phyloP scores from a whole-genome alignment of 64 coral and sea anemone genomes.

The Stichodactyla helianthus region DNA sequence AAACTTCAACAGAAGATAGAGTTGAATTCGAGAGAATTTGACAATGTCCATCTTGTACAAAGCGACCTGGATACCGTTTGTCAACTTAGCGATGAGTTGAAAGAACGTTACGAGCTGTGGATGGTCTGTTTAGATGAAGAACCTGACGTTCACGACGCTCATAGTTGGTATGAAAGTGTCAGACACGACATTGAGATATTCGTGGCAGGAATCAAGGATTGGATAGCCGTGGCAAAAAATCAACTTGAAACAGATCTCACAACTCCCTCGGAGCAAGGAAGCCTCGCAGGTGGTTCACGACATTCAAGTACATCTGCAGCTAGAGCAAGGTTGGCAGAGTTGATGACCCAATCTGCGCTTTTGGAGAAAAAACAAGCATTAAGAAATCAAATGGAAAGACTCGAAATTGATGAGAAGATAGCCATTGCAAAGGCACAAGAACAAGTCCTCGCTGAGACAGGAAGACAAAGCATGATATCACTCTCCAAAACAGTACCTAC shows the following conservation, averaged over 20 bases:
- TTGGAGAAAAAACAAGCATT: conserved; percentile 12
- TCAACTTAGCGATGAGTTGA: conserved; percentile 15
- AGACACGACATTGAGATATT: neutral
- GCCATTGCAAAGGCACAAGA: conserved; percentile 1
- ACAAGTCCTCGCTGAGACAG: neutral
- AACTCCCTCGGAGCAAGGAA: conserved; percentile 14
- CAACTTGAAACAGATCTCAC: conserved; percentile 6
- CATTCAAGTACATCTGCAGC: conserved; percentile 3
- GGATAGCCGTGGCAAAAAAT: conserved; percentile 5
- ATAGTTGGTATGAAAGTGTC: conserved; percentile 4
- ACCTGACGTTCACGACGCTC: conserved; percentile 2
- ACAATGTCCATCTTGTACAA: conserved; percentile 13
- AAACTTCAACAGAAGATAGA: conserved; percentile 6
- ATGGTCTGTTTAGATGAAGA: conserved; percentile 3
- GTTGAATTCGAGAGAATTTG: neutral
- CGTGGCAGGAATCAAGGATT: conserved; percentile 4
- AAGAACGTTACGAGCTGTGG: conserved; percentile 4
- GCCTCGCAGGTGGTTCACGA: neutral
- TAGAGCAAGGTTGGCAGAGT: neutral
- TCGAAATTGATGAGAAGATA: conserved; percentile 10
- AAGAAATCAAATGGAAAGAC: conserved; percentile 13
- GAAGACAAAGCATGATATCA: neutral
- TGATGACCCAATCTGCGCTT: conserved; percentile 1
- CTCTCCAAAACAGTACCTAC: neutral
- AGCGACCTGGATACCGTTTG: neutral